phyloP scores from a whole-genome alignment of 2,888 invertebrate genomes.

The Pardosa pseudoannulata region DNA sequence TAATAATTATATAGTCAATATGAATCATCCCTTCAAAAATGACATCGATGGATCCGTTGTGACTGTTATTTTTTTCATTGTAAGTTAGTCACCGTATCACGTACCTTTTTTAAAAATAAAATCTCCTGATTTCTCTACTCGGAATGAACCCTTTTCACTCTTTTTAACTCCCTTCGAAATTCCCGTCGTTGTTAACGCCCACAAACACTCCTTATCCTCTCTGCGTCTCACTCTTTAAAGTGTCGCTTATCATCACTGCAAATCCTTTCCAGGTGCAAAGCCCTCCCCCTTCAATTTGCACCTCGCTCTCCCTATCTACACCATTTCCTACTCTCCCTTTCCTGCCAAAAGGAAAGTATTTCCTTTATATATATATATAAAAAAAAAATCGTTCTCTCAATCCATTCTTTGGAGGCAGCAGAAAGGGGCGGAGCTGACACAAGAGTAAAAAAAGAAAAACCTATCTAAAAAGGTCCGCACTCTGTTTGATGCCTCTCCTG shows the following conservation, averaged over 20 bases:
- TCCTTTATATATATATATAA: no score
- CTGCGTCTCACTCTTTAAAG: not conserved
- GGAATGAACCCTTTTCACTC: no score
- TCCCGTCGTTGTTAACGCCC: not conserved
- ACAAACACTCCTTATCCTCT: not conserved
- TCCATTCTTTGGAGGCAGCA: not conserved
- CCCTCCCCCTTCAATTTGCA: not conserved
- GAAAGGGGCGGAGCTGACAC: conserved; percentile 10
- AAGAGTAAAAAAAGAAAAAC: no score
- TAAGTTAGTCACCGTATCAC: no score
- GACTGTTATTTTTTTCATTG: no score
- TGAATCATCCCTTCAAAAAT: no score
- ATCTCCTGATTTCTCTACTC: no score
- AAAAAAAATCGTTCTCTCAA: not conserved
- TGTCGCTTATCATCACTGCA: not conserved
- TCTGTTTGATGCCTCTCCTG: conserved; percentile 27
- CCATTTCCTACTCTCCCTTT: not conserved
- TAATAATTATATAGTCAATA: no score
- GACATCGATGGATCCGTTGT: no score
- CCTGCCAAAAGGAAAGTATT: not conserved
- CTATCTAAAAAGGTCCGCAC: no score
- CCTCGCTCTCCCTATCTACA: not conserved
- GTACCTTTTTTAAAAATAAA: no score
- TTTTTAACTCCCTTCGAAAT: no score
- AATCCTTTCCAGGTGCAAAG: conserved; percentile 9